Evolutionary conservation across 2,113 vertebrate species (phyloP), one percentile per base, ranked within the genome.

Genomic region (Sialia sialis): DNA sequence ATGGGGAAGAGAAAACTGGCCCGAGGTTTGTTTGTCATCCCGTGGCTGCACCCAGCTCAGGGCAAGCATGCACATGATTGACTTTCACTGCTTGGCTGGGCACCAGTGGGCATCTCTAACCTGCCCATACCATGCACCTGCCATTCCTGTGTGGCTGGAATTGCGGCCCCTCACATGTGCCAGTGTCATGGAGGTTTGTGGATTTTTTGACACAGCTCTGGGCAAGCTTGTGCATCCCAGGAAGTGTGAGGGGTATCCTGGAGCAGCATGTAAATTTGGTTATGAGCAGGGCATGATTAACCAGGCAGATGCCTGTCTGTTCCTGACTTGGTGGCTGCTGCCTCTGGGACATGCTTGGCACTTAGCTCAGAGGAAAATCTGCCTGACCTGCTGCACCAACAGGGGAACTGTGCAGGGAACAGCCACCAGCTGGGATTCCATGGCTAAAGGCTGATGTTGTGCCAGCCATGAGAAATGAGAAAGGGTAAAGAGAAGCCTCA

Each of bases 1-100:
- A 18, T 36, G 26, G 38, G 30, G 32, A 82, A 51, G 15, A n/a
- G 11, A 56, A 70, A 16, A 23, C n/a, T 29, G 25, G 3, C 91
- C 26, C 38, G 90, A 11, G 96, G 96, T 91, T 96, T 93, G 94
- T 98, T 98, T 95, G 94, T 97, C 96, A 96, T 97, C 98, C 93
- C 98, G 90, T 97, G 97, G 96, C 70, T 78, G 70, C n/a, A 34
- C 20, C 44, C 41, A 46, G 36, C 51, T 94, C 19, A 29, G 46
- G 27, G 10, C 72, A 76, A 21, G 17, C 27, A 16, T n/a, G 25
- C 21, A 8, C 6, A 2, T 15, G 30, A 13, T 14, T n/a, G 58
- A 55, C 34, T 56, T 43, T 29, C 2, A 1, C 23, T 75, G 30
- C 84, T 43, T 59, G 62, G 32, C 72, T 89, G 62, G 36, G 38